Conservation (phyloP, 2,113 vertebrate species). For the Picathartes gymnocephalus region DNA sequence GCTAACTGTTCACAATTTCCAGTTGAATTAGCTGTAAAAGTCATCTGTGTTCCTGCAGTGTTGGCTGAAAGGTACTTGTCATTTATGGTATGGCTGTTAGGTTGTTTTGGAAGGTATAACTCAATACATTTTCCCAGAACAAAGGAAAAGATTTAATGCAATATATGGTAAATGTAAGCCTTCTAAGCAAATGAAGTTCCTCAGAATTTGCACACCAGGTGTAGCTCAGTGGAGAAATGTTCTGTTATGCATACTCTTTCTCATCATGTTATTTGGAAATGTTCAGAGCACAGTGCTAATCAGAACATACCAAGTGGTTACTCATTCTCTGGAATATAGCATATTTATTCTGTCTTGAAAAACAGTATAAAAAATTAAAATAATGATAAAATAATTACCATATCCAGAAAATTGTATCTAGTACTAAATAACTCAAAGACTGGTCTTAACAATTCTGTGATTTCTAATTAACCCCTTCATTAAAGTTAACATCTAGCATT, state of each 20-base stretch:
- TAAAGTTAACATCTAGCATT: background rate
- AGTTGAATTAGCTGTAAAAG: conserved; percentile 24
- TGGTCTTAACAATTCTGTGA: background rate
- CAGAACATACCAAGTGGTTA: background rate
- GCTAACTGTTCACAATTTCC: conserved; percentile 34
- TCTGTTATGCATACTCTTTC: background rate
- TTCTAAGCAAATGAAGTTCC: background rate
- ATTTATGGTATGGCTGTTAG: background rate
- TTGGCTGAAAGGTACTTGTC: background rate
- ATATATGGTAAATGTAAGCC: background rate
- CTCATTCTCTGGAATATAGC: background rate
- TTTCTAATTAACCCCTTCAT: background rate
- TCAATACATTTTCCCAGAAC: conserved; percentile 2
- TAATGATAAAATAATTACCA: background rate
- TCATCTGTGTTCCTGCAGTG: background rate
- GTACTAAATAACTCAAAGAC: background rate
- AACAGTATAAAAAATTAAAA: background rate
- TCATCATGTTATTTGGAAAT: background rate
- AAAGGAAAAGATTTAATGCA: background rate
- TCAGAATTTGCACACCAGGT: background rate
- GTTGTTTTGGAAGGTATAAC: conserved; percentile 5
- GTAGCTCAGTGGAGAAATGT: background rate
- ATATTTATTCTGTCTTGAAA: background rate
- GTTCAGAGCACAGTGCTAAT: background rate
- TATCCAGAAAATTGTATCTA: background rate